Evolutionary conservation across 2,888 invertebrate genomes (phyloP), one percentile per base, ranked within the genome.

Genomic region (Phengaris alcon): DNA sequence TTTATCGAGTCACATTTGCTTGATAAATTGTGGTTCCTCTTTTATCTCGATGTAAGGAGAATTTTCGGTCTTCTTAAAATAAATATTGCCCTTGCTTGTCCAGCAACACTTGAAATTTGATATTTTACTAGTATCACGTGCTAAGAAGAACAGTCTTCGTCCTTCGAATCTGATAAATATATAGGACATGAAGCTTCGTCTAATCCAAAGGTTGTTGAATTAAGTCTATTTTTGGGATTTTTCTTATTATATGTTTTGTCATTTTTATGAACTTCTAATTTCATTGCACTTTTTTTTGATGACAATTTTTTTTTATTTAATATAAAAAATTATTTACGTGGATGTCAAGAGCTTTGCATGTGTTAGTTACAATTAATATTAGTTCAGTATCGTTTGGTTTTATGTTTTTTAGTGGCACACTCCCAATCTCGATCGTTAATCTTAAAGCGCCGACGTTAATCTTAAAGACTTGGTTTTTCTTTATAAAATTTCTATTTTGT

Each of bases 391-490:
- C 54, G 51, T 54, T 35, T 44, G 10, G 35, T 54, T 54, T 73
- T 6, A 22, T 54, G 54, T 73, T 54, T 22, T 55, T 73, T 73
- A 73, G 8, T 0, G 54, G 35, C 12, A 73, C 55, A 13, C 55
- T 73, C 22, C 44, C 12, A 54, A 73, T 73, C 51, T 73, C 73
- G 12, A 73, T 73, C 3, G 52, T 73, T 3, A n/a, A n/a, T n/a
- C n/a, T n/a, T n/a, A n/a, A n/a, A n/a, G n/a, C n/a, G n/a, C n/a
- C n/a, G n/a, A n/a, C n/a, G n/a, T n/a, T n/a, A n/a, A n/a, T n/a
- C n/a, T n/a, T n/a, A 55, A 73, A 10, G 73, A 44, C 35, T 72
- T 72, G 7, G 22, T 54, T n/a, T 13, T 72, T 35, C 52, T 54
- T 35, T 72, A 35, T 51, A 72, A 52, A 9, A 51, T 22, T 22